These are phyloP conservation scores for Sterna hirundo DNA, from an alignment of 2,113 vertebrate species.

Conservation along the genomic window DNA sequence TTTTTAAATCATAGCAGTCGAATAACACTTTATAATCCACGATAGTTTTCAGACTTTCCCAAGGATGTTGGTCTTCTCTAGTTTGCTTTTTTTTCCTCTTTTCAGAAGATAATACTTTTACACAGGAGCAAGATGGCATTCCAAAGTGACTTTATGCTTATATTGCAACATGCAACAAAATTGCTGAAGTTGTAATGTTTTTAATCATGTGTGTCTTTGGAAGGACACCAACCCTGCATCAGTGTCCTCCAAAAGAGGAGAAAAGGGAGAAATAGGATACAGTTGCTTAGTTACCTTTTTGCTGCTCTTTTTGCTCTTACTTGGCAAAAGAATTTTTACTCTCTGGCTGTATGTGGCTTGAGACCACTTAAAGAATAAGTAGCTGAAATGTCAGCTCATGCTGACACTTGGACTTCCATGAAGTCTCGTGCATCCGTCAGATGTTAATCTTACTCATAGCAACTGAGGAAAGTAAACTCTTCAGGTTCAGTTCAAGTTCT, in stretches of 20 bases:
- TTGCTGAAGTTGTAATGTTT: neutral
- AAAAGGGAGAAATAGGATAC: neutral
- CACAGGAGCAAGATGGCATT: neutral
- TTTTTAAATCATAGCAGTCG: fast-evolving
- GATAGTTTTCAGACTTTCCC: neutral
- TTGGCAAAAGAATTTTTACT: neutral
- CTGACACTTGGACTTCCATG: neutral
- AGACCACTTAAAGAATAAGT: neutral
- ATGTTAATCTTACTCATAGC: neutral
- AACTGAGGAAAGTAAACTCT: neutral
- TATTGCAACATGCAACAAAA: neutral
- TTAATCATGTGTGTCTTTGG: neutral
- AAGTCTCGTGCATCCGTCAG: neutral
- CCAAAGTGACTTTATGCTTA: neutral
- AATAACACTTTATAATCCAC: neutral
- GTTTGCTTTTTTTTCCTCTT: neutral
- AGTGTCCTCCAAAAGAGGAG: neutral
- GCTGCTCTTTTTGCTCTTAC: neutral
- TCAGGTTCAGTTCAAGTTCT: neutral
- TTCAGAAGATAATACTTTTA: neutral
- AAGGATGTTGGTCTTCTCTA: neutral
- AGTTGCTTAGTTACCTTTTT: neutral
- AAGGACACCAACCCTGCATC: neutral
- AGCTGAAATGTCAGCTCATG: neutral
- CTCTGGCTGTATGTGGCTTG: neutral